Evolutionary conservation across 1,140 invertebrate species (phyloP), one percentile per base, ranked within the genome.

Genomic region (Aphelinus certus): DNA sequence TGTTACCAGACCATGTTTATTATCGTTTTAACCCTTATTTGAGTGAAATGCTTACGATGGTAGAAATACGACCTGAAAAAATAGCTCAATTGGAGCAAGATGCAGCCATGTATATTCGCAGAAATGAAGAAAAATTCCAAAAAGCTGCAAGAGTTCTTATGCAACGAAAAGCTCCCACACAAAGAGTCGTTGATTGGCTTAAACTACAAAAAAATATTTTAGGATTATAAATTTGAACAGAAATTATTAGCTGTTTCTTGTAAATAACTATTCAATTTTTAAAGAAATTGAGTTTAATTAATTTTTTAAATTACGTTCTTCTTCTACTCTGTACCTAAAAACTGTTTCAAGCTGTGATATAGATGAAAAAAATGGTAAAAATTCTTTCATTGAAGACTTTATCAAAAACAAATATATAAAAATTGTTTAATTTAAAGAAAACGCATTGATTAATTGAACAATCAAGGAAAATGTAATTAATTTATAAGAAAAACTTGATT

Each of bases 1-100:
- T 97, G 58, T 86, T 98, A 10, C 93, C 94, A 10, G 89, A 91
- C 1, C 88, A 92, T 43, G 90, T 91, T 42, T 98, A 98, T 85
- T 98, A 92, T 82, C 91, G 97, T 6, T 94, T 98, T 83, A 98
- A 98, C 88, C 97, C 97, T 0, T 96, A 96, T 79, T 87, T 98
- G 53, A 93, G 92, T 63, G 93, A 96, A 83, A 92, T 94, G 82
- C 89, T 96, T 45, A 89, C 90, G 2, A 92, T 98, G 88, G 95
- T 96, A 81, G 96, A 98, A 86, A 95, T 93, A 56, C 87, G 93
- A 77, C 90, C 92, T 3, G 91, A 91, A 6, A 93, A 93, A 81
- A 82, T 93, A 1, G 82, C 87, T 63, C 90, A 89, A 80, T 80
- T 94, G 56, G 89, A 93, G 77, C 85, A 88, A 56, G 93, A 94